These are phyloP conservation scores for Mustela erminea DNA, from an alignment of 2,797 vertebrate species.

Conservation along the genomic window DNA sequence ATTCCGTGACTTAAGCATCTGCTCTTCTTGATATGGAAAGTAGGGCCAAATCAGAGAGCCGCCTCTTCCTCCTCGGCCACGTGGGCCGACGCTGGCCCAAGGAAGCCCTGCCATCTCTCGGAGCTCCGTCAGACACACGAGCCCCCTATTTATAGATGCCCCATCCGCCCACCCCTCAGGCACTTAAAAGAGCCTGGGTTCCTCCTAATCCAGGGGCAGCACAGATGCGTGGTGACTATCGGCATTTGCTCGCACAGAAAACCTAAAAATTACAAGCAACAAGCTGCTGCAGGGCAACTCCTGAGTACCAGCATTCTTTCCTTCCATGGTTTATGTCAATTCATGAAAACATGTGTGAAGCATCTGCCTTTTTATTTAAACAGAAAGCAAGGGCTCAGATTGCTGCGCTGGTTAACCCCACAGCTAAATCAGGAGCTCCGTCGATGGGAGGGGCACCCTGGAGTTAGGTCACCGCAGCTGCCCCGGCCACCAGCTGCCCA, in stretches of 20 bases:
- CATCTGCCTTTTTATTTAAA: conserved; percentile 82
- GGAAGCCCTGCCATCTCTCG: neutral
- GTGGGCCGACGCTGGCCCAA: rapidly evolving
- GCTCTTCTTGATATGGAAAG: neutral
- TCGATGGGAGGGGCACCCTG: neutral
- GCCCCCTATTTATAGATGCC: neutral
- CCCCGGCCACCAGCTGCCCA: conserved; percentile 53
- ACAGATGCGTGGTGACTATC: conserved; percentile 45
- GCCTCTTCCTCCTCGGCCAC: neutral
- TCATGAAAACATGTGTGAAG: conserved; percentile 79
- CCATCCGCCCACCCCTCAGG: neutral
- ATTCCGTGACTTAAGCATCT: neutral
- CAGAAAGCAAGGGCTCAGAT: conserved; percentile 53
- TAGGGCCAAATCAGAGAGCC: neutral
- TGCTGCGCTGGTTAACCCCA: conserved; percentile 40
- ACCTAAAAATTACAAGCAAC: conserved; percentile 69
- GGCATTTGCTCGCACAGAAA: conserved; percentile 57
- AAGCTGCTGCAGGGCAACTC: conserved; percentile 65
- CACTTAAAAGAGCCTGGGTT: neutral
- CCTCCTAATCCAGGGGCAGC: conserved; percentile 18
- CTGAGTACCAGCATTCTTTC: conserved; percentile 79
- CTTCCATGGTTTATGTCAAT: conserved; percentile 78
- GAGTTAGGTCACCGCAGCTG: conserved; percentile 69
- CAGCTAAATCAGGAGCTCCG: conserved; percentile 61
- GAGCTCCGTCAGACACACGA: neutral